Percentiles rank a stretch among this genome's conserved stretches.
phyloP scores from a whole-genome alignment of 2,888 invertebrate species.

The Lycocerus yunnanus region DNA sequence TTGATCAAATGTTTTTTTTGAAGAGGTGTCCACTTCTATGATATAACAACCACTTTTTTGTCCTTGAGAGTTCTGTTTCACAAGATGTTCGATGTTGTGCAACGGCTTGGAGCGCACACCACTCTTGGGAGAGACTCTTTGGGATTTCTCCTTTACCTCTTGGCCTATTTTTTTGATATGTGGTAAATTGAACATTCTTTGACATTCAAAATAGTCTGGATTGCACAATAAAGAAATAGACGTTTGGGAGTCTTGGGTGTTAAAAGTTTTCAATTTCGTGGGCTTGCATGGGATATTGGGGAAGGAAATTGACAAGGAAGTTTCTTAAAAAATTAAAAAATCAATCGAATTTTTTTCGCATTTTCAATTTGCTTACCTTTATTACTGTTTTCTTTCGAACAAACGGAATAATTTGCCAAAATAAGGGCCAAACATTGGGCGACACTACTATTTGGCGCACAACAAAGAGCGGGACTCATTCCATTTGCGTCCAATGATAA shows the following conservation, averaged over 20 bases:
- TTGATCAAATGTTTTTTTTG: background rate
- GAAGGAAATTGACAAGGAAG: background rate
- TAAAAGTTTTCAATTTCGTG: conserved; percentile 9
- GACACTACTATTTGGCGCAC: conserved; percentile 64
- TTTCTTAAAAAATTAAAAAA: background rate
- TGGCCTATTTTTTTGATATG: background rate
- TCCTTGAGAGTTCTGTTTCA: background rate
- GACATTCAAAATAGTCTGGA: conserved; percentile 28
- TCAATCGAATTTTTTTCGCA: background rate
- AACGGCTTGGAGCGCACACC: too few relatives aligned
- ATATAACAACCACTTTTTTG: background rate
- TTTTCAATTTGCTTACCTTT: conserved; percentile 8
- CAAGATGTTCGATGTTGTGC: background rate
- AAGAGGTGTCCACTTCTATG: background rate
- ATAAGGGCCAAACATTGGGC: conserved; percentile 67
- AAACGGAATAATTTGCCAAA: conserved; percentile 40
- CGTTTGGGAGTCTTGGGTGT: conserved; percentile 27
- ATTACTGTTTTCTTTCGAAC: conserved; percentile 6
- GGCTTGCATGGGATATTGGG: background rate
- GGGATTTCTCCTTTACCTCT: background rate
- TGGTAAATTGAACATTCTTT: background rate
- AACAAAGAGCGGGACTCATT: conserved; percentile 66
- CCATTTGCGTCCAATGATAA: conserved; percentile 63
- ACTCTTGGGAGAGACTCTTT: background rate
- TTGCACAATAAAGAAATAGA: conserved; percentile 28